Conservation (phyloP, 2,113 vertebrate genomes). For the Sitta europaea region DNA sequence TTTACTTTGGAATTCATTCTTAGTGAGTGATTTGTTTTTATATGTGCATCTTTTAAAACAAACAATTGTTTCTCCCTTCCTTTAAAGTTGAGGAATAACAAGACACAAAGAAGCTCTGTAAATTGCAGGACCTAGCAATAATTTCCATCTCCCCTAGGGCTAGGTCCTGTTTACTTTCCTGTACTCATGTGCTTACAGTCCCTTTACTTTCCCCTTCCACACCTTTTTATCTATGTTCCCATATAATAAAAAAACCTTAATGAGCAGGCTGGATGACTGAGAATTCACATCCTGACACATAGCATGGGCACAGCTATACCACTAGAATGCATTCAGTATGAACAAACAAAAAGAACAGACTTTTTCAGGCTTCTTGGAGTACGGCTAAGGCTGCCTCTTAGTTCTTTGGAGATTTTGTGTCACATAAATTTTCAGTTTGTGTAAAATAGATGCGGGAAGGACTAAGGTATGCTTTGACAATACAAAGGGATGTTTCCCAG, state of each 20-base stretch:
- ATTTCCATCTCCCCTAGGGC: not conserved
- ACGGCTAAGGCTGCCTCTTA: not conserved
- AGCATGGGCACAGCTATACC: not conserved
- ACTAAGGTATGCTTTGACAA: not conserved
- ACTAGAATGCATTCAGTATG: not conserved
- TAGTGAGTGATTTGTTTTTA: not conserved
- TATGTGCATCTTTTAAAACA: not conserved
- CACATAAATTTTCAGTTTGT: not conserved
- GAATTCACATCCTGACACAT: not conserved
- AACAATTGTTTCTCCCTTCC: not conserved
- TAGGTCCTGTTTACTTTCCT: not conserved
- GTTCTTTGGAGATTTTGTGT: not conserved
- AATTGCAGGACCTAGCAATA: not conserved
- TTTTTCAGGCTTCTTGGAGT: not conserved
- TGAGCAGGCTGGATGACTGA: not conserved
- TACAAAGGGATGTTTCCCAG: accelerated
- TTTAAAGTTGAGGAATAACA: not conserved
- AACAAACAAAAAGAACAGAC: not conserved
- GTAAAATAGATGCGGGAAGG: not conserved
- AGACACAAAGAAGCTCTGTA: not conserved
- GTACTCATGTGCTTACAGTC: accelerated
- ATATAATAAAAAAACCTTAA: not conserved
- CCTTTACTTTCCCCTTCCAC: not conserved
- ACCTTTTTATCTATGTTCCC: not conserved
- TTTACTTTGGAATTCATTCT: not conserved